A percentile compares a stretch with the other conserved stretches of the same genome.
Evolutionary conservation across 2,888 invertebrate genomes (phyloP).

Genomic region (Malachius bipustulatus): DNA sequence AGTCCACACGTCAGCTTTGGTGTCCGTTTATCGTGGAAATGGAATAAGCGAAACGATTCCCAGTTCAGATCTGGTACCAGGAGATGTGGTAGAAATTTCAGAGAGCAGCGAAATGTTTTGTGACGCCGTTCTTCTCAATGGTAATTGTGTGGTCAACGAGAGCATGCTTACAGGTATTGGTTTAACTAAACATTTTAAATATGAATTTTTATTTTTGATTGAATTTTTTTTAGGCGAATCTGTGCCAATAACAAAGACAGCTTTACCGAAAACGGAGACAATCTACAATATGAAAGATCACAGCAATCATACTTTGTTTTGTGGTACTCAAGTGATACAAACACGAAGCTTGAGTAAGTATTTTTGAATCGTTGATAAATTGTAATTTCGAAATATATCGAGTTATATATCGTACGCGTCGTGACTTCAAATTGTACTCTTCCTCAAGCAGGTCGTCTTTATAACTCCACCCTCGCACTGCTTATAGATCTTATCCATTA

Average conservation of each 20-base stretch:
- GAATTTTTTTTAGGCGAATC: slow-evolving; percentile 50
- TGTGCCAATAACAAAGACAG: slow-evolving; percentile 87
- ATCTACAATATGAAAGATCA: slow-evolving; percentile 74
- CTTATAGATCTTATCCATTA: too few relatives aligned
- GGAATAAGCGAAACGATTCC: slow-evolving; percentile 44
- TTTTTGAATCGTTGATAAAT: too few relatives aligned
- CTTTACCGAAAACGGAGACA: slow-evolving; percentile 56
- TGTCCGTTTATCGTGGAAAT: slow-evolving; percentile 47
- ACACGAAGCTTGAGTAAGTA: slow-evolving; percentile 50
- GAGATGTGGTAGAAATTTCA: slow-evolving; percentile 73
- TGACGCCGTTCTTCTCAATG: slow-evolving; percentile 77
- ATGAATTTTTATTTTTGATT: slow-evolving; percentile 5
- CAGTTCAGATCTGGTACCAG: slow-evolving; percentile 72
- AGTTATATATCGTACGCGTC: too few relatives aligned
- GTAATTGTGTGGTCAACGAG: slow-evolving; percentile 86
- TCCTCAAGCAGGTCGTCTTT: too few relatives aligned
- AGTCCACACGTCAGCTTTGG: slow-evolving; percentile 59
- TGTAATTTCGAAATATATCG: too few relatives aligned
- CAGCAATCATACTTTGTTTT: slow-evolving; percentile 74
- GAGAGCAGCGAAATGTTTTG: slow-evolving; percentile 81
- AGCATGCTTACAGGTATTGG: slow-evolving; percentile 87
- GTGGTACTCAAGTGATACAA: slow-evolving; percentile 84
- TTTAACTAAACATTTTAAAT: too few relatives aligned
- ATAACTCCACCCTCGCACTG: too few relatives aligned
- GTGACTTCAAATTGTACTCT: too few relatives aligned